These are phyloP conservation scores for Prochilodus magdalenae DNA, from an alignment of 2,113 vertebrate species.

Conservation along the genomic window DNA sequence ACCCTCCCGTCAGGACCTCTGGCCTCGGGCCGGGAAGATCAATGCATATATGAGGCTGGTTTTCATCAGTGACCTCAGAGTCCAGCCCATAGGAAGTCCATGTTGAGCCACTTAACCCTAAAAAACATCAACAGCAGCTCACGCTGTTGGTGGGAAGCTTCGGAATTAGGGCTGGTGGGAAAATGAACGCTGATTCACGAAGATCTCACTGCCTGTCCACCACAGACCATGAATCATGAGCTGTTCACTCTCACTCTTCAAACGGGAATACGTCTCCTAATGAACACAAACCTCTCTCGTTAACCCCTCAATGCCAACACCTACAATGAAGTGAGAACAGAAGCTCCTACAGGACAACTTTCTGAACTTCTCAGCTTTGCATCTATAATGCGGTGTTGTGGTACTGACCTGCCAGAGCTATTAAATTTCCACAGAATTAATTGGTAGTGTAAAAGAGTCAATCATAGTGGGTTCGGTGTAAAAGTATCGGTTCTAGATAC, in stretches of 20 bases:
- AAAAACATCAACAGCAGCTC: constrained; percentile 65
- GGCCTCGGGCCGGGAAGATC: constrained; percentile 70
- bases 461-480: too few species aligned
- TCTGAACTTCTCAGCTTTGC: too few species aligned
- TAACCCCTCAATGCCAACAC: too few species aligned
- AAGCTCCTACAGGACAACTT: too few species aligned
- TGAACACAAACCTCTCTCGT: too few species aligned
- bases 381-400: too few species aligned
- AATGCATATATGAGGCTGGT: constrained; percentile 68
- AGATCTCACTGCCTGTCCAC: constrained; percentile 42
- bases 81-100: constrained; percentile 68
- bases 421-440: too few species aligned
- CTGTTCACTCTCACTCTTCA: constrained; percentile 49
- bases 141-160: constrained; percentile 61
- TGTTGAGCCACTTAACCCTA: constrained; percentile 75
- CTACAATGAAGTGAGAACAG: too few species aligned
- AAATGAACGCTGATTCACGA: constrained; percentile 72
- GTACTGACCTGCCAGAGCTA: too few species aligned
- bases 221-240: constrained; percentile 62
- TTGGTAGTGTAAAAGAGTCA: too few species aligned
- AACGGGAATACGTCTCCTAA: too few species aligned
- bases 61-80: constrained; percentile 82
- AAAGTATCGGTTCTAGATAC: too few species aligned
- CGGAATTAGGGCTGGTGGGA: constrained; percentile 69
- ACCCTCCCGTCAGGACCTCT: constrained; percentile 54